phyloP scores from a whole-genome alignment of 1,140 invertebrate species.

The Papilio polytes region DNA sequence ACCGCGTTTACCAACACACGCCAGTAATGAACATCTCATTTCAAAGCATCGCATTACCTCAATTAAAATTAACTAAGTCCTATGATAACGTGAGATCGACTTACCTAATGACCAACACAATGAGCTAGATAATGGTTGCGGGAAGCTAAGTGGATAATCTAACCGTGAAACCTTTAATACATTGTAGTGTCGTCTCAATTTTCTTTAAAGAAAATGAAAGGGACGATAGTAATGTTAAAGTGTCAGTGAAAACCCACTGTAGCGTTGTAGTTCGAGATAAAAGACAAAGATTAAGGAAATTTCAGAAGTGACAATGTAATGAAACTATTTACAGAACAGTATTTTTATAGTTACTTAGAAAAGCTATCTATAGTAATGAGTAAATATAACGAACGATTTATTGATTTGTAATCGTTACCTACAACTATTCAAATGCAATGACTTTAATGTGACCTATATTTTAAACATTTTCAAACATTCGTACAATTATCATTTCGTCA shows the following conservation, averaged over 20 bases:
- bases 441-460: not conserved
- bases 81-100: constrained; percentile 11
- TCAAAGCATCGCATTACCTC: constrained; percentile 39
- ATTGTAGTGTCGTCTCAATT: not conserved
- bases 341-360: not conserved
- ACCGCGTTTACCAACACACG: constrained; percentile 51
- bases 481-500: not conserved
- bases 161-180: not conserved
- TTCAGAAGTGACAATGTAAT: not conserved
- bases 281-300: not conserved
- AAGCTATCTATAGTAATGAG: not conserved
- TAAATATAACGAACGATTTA: not conserved
- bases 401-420: not conserved
- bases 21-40: constrained; percentile 38
- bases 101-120: not conserved
- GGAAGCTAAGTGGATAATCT: not conserved
- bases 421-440: not conserved
- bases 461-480: not conserved
- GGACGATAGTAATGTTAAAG: too few species aligned
- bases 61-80: constrained; percentile 44
- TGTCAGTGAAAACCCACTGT: not conserved
- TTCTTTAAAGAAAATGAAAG: not conserved
- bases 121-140: not conserved
- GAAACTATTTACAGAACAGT: not conserved
- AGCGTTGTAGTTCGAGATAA: not conserved